Evolutionary conservation across 2,888 invertebrate species (phyloP).

Genomic region (Caradrina clavipalpis): DNA sequence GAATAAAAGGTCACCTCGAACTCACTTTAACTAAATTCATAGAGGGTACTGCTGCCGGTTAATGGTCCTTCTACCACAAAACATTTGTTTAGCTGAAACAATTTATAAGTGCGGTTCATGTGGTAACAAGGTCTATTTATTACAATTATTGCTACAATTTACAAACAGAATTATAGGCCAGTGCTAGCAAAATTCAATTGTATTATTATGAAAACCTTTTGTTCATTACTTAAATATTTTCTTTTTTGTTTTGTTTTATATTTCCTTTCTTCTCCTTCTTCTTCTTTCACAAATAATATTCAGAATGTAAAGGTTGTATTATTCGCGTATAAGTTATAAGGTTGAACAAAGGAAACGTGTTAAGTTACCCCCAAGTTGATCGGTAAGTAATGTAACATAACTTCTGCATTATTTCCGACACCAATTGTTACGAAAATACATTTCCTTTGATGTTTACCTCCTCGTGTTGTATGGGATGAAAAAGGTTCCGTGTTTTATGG

Average conservation of each 20-base stretch:
- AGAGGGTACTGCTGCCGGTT: too few relatives aligned
- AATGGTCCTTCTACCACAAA: too few relatives aligned
- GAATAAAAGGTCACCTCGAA: too few relatives aligned
- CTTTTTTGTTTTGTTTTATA: not conserved
- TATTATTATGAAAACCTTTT: not conserved
- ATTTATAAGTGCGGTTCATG: too few relatives aligned
- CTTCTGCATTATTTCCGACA: conserved; percentile 51
- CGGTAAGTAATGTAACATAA: conserved; percentile 40
- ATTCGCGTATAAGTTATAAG: conserved; percentile 16
- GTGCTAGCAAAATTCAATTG: too few relatives aligned
- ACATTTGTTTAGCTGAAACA: too few relatives aligned
- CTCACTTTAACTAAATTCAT: too few relatives aligned
- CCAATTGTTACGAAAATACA: conserved; percentile 29
- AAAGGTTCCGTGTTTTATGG: conserved; percentile 1
- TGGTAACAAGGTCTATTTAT: too few relatives aligned
- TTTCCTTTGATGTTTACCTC: conserved; percentile 35
- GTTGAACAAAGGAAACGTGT: conserved; percentile 30
- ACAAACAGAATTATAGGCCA: too few relatives aligned
- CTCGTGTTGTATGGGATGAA: not conserved
- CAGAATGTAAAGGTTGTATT: not conserved
- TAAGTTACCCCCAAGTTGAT: conserved; percentile 22
- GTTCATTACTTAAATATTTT: not conserved
- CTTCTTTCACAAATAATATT: conserved; percentile 13
- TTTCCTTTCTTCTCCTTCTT: not conserved
- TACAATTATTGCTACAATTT: too few relatives aligned